Percentiles rank a stretch among this genome's conserved stretches.
These are phyloP conservation scores for Cryptoprocta ferox DNA, from an alignment of 2,797 vertebrate genomes.

Conservation along the genomic window DNA sequence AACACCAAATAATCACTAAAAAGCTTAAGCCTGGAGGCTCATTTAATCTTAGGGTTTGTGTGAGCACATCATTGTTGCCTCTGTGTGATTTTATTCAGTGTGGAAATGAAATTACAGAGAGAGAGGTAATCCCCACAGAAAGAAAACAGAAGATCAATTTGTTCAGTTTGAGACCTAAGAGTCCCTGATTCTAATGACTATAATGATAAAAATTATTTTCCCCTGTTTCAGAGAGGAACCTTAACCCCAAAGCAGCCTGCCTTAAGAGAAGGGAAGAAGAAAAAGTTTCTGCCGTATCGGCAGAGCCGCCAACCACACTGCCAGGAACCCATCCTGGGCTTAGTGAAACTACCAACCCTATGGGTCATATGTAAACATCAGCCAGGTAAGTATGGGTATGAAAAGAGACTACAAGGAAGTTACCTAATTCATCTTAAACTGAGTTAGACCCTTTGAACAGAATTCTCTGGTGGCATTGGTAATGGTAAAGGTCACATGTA, in stretches of 20 bases:
- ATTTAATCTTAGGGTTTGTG: neutral
- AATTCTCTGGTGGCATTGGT: neutral
- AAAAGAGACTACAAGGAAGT: neutral
- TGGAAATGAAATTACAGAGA: neutral
- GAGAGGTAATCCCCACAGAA: neutral
- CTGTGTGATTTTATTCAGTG: neutral
- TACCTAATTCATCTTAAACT: neutral
- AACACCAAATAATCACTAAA: neutral
- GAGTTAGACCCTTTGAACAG: neutral
- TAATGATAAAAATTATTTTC: slow-evolving; percentile 58
- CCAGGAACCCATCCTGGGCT: slow-evolving; percentile 94
- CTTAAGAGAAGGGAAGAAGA: slow-evolving; percentile 99
- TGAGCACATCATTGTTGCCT: neutral
- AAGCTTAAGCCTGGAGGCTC: neutral
- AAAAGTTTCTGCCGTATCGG: slow-evolving; percentile 95
- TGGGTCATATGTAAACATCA: slow-evolving; percentile 97
- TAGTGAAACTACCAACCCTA: slow-evolving; percentile 97
- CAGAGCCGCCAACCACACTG: slow-evolving; percentile 93
- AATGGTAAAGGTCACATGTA: neutral
- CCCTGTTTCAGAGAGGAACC: slow-evolving; percentile 92
- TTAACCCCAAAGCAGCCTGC: slow-evolving; percentile 99
- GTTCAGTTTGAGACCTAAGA: neutral
- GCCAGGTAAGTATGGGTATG: slow-evolving; percentile 84
- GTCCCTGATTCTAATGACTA: neutral
- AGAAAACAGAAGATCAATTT: neutral